Percentiles rank a stretch among this genome's conserved stretches.
These are phyloP conservation scores for Plecturocebus donacophilus DNA, from an alignment of 2,113 vertebrate species.

Conservation along the genomic window DNA sequence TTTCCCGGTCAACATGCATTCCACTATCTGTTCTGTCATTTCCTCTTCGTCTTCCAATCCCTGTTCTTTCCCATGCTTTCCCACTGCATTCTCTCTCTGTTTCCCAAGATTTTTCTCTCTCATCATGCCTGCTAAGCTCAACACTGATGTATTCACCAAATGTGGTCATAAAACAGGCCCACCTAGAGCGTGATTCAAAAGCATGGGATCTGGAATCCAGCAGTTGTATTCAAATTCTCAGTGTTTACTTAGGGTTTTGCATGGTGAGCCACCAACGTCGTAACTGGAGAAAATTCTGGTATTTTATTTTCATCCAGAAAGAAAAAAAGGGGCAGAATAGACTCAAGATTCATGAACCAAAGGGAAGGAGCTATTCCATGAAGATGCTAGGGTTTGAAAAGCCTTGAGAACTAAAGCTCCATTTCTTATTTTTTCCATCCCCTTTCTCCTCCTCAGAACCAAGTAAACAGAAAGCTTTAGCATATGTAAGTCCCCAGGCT, in stretches of 20 bases:
- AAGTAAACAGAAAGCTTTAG: background rate
- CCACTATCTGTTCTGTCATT: background rate
- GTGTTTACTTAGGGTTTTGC: slow-evolving; percentile 30
- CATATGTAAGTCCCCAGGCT: background rate
- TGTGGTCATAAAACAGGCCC: background rate
- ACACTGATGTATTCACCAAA: background rate
- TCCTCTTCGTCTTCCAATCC: background rate
- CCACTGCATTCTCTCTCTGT: background rate
- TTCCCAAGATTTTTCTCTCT: background rate
- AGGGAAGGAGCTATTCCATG: background rate
- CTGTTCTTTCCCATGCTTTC: background rate
- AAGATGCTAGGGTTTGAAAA: background rate
- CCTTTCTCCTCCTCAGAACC: background rate
- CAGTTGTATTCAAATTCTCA: background rate
- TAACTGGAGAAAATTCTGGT: background rate
- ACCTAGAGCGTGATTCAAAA: background rate
- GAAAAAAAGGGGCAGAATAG: background rate
- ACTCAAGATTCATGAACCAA: background rate
- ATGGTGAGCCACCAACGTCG: background rate
- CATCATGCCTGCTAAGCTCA: background rate
- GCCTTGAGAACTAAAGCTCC: background rate
- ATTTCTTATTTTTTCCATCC: background rate
- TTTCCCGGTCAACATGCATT: background rate
- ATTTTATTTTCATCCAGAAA: background rate
- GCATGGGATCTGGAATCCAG: background rate